Conservation (phyloP, 2,113 vertebrate species). For the Megaceryle torquata region DNA sequence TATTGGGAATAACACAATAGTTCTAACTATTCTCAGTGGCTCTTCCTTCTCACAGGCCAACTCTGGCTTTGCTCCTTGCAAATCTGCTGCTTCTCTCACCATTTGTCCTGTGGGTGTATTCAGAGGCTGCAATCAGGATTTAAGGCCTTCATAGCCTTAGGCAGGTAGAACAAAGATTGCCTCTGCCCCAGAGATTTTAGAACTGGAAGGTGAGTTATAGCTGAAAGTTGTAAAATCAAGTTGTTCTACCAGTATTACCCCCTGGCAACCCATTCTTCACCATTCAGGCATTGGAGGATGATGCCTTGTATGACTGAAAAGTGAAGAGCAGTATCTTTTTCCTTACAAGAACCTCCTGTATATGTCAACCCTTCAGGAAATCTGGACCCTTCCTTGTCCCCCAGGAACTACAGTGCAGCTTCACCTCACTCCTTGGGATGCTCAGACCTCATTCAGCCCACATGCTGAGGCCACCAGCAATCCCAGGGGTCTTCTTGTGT, state of each 20-base stretch:
- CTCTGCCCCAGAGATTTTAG: not conserved
- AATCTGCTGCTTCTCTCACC: not conserved
- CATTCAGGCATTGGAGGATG: not conserved
- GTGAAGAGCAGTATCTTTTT: not conserved
- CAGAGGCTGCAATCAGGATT: not conserved
- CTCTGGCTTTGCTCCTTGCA: not conserved
- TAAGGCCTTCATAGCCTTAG: not conserved
- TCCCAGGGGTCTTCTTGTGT: not conserved
- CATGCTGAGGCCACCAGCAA: not conserved
- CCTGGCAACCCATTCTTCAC: not conserved
- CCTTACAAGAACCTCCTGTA: not conserved
- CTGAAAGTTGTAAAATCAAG: not conserved
- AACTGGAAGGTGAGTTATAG: not conserved
- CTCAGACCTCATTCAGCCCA: not conserved
- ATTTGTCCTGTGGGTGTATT: not conserved
- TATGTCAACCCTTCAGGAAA: not conserved
- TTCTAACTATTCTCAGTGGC: not conserved
- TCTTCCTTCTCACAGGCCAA: not conserved
- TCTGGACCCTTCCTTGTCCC: not conserved
- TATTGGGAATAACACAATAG: not conserved
- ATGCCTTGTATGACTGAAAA: not conserved
- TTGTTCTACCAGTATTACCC: not conserved
- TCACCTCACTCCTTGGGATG: not conserved
- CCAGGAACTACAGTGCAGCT: not conserved
- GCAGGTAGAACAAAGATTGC: not conserved